Percentiles rank a stretch among this genome's conserved stretches.
Conservation (phyloP, 2,888 invertebrate species). For the Erebia aethiops region DNA sequence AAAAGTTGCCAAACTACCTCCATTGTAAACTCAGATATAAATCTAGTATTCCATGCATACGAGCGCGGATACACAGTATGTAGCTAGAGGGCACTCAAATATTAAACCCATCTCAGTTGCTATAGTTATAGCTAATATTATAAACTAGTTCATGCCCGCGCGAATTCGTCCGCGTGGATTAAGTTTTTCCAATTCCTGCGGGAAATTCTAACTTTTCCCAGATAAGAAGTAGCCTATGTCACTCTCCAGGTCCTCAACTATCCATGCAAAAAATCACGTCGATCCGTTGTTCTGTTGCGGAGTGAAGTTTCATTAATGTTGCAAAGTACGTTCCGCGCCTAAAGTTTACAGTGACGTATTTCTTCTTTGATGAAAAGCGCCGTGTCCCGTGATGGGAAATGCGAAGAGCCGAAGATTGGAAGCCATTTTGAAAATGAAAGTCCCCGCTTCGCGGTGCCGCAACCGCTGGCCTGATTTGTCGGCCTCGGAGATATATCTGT, state of each 20-base stretch:
- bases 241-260: too few species aligned
- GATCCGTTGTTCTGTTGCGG: too few species aligned
- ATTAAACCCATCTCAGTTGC: background rate
- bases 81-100: background rate
- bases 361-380: background rate
- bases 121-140: too few species aligned
- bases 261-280: too few species aligned
- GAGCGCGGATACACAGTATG: background rate
- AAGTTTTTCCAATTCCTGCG: too few species aligned
- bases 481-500: background rate
- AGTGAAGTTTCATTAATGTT: background rate
- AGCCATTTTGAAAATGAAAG: conserved; percentile 24
- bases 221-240: too few species aligned
- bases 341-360: background rate
- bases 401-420: background rate
- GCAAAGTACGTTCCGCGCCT: background rate
- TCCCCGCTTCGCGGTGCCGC: background rate
- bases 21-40: background rate
- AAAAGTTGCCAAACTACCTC: too few species aligned
- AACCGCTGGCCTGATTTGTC: conserved; percentile 5
- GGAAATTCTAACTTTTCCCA: too few species aligned
- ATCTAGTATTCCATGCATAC: background rate
- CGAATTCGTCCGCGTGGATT: too few species aligned
- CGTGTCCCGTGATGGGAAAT: background rate
- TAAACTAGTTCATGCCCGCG: too few species aligned